Percentiles rank a stretch among this genome's conserved stretches.
These are phyloP conservation scores for Cryptophagus acutangulus DNA, from an alignment of 2,888 invertebrate genomes.

Conservation along the genomic window DNA sequence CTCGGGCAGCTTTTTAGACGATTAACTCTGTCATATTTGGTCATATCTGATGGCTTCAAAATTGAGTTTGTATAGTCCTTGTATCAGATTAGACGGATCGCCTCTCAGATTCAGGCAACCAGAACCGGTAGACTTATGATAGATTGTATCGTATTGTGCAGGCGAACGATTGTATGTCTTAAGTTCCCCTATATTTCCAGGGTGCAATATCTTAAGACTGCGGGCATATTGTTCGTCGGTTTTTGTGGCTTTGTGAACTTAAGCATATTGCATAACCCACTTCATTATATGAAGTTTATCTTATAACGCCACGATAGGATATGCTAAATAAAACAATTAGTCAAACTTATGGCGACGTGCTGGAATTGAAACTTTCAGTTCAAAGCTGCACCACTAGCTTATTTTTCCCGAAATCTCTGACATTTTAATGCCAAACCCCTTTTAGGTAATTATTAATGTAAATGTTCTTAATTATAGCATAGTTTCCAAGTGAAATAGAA, in stretches of 20 bases:
- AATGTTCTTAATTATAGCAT: too few species aligned
- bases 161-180: constrained; percentile 20
- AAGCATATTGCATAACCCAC: neutral
- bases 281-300: neutral
- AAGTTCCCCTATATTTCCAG: constrained; percentile 11
- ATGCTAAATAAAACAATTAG: too few species aligned
- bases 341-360: too few species aligned
- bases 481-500: too few species aligned
- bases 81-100: constrained; percentile 24
- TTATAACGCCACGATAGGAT: too few species aligned
- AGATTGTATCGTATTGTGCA: constrained; percentile 24
- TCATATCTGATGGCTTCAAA: constrained; percentile 17
- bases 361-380: too few species aligned
- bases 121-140: constrained; percentile 23
- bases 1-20: too few species aligned
- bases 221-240: constrained; percentile 23
- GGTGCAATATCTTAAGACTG: constrained; percentile 16
- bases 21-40: too few species aligned
- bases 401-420: too few species aligned
- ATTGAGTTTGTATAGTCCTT: constrained; percentile 18
- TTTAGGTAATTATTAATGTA: too few species aligned
- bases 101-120: constrained; percentile 19
- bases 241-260: constrained; percentile 16
- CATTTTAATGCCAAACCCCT: too few species aligned
- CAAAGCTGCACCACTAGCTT: too few species aligned